These are phyloP conservation scores for Patiria miniata DNA, from an alignment of 35 echinoderm and acorn worm species.

Conservation along the genomic window DNA sequence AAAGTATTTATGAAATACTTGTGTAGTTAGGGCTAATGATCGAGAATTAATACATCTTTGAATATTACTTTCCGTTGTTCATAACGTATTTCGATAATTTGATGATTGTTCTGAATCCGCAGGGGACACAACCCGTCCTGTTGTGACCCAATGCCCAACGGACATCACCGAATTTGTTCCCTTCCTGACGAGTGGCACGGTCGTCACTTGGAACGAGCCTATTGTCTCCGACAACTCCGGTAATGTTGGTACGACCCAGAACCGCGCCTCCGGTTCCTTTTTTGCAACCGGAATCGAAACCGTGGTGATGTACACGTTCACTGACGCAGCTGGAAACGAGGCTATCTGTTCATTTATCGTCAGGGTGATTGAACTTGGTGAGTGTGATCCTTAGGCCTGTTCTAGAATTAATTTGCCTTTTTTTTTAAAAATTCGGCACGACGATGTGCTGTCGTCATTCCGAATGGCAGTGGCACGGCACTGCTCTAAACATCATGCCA, in stretches of 20 bases:
- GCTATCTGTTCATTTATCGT: slow-evolving; percentile 53
- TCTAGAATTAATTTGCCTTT: too few relatives aligned
- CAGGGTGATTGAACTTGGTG: slow-evolving; percentile 10
- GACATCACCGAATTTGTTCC: slow-evolving; percentile 44
- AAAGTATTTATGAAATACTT: too few relatives aligned
- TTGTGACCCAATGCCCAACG: slow-evolving; percentile 48
- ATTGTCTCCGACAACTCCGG: slow-evolving; percentile 66
- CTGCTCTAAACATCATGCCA: too few relatives aligned
- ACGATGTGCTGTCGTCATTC: too few relatives aligned
- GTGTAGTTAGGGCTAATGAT: too few relatives aligned
- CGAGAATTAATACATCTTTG: too few relatives aligned
- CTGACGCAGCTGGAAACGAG: slow-evolving; percentile 52
- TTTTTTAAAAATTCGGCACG: too few relatives aligned
- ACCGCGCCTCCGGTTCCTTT: slow-evolving; percentile 13
- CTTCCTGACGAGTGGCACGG: slow-evolving; percentile 25
- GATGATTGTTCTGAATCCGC: background rate
- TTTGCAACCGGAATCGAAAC: slow-evolving; percentile 46
- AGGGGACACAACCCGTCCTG: slow-evolving; percentile 60
- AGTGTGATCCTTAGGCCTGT: too few relatives aligned
- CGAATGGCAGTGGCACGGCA: too few relatives aligned
- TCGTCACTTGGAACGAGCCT: slow-evolving; percentile 55
- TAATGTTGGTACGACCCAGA: slow-evolving; percentile 20
- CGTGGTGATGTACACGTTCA: slow-evolving; percentile 54
- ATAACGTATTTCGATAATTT: too few relatives aligned
- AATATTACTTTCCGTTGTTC: too few relatives aligned